A percentile compares a stretch with the other conserved stretches of the same genome.
Conservation (phyloP, 2,888 invertebrate species). For the Allygus modestus region DNA sequence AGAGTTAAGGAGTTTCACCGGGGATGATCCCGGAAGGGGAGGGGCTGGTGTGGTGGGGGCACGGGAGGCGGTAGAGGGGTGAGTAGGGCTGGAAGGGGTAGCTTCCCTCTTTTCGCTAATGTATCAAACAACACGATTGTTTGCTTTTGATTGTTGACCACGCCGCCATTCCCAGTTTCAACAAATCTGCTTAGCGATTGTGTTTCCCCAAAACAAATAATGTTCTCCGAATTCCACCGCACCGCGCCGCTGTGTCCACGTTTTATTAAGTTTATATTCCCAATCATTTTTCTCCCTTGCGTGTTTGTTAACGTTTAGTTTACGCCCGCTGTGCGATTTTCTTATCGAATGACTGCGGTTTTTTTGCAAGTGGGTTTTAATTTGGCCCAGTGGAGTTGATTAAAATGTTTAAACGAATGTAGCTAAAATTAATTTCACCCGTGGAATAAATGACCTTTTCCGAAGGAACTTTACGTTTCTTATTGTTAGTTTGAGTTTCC, state of each 20-base stretch:
- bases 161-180: slow-evolving; percentile 38
- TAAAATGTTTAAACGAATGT: no score
- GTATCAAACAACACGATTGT: slow-evolving; percentile 42
- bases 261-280: slow-evolving; percentile 15
- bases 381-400: no score
- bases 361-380: not conserved
- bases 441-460: no score
- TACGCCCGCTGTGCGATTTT: not conserved
- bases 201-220: slow-evolving; percentile 34
- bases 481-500: no score
- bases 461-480: no score
- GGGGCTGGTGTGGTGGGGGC: not conserved
- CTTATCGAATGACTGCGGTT: not conserved
- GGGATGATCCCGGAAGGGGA: slow-evolving; percentile 6
- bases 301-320: not conserved
- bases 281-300: not conserved
- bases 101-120: slow-evolving; percentile 43
- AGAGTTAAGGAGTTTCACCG: slow-evolving; percentile 34
- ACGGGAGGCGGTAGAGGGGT: not conserved
- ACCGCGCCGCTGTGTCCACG: slow-evolving; percentile 1
- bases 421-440: no score
- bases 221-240: slow-evolving; percentile 18
- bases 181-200: slow-evolving; percentile 29
- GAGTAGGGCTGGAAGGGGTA: not conserved
- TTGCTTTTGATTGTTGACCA: slow-evolving; percentile 42